Evolutionary conservation across 2,888 invertebrate species (phyloP).

Genomic region (Drepana falcataria): DNA sequence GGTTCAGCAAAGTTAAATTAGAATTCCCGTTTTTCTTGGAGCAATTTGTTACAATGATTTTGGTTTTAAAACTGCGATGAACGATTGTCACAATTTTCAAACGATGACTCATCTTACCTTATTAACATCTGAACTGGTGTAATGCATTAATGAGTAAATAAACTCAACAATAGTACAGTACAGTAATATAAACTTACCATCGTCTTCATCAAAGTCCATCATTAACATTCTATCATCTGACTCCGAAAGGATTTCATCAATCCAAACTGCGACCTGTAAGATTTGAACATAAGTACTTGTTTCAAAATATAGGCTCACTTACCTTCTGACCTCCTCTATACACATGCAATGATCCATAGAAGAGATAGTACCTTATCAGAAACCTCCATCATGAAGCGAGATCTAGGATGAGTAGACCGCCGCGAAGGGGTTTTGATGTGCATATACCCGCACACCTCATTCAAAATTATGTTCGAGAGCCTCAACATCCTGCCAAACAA

Average conservation of each 20-base stretch:
- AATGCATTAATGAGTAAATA: not conserved
- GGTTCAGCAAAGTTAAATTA: slow-evolving; percentile 27
- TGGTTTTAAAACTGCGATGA: slow-evolving; percentile 20
- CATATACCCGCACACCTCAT: slow-evolving; percentile 52
- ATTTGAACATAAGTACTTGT: not conserved
- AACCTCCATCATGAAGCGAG: slow-evolving; percentile 65
- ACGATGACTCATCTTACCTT: slow-evolving; percentile 33
- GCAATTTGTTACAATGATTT: not conserved
- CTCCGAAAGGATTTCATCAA: slow-evolving; percentile 63
- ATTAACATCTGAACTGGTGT: not conserved
- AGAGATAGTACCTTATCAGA: slow-evolving; percentile 54
- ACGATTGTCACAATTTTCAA: slow-evolving; percentile 55
- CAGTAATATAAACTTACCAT: slow-evolving; percentile 40
- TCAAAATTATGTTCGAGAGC: slow-evolving; percentile 57
- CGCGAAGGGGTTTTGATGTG: slow-evolving; percentile 48
- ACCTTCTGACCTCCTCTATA: too few relatives aligned
- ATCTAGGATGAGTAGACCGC: slow-evolving; percentile 41
- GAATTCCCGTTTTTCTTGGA: slow-evolving; percentile 17
- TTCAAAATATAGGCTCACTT: not conserved
- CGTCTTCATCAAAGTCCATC: slow-evolving; percentile 73
- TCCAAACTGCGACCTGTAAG: slow-evolving; percentile 63
- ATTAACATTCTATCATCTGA: slow-evolving; percentile 70
- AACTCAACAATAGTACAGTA: not conserved
- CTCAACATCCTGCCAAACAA: slow-evolving; percentile 51
- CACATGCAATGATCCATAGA: not conserved